Conservation (phyloP, 2,113 vertebrate species). For the Archilochus colubris region DNA sequence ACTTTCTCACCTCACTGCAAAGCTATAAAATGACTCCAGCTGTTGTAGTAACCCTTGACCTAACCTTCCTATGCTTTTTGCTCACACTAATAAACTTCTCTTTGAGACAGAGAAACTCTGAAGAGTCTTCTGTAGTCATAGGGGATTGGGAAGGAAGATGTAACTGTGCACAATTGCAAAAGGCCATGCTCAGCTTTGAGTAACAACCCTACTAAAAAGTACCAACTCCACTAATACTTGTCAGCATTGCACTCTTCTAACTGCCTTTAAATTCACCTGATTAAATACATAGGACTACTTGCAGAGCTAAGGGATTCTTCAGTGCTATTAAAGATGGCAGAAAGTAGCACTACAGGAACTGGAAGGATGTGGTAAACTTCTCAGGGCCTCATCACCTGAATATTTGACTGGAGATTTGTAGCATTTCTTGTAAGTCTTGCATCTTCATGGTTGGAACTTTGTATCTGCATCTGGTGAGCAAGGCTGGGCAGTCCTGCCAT, state of each 20-base stretch:
- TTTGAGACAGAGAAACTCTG: not conserved
- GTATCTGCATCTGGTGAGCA: not conserved
- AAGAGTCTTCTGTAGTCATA: not conserved
- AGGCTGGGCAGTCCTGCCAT: not conserved
- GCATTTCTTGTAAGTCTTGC: not conserved
- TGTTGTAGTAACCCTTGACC: not conserved
- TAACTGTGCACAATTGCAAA: not conserved
- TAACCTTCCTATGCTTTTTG: not conserved
- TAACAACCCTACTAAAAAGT: not conserved
- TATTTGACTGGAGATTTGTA: not conserved
- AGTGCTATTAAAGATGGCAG: not conserved
- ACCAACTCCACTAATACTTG: not conserved
- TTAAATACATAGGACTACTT: not conserved
- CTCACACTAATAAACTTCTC: conserved; percentile 20
- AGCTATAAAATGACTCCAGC: not conserved
- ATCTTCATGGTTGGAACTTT: not conserved
- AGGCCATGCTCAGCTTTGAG: not conserved
- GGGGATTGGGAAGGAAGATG: not conserved
- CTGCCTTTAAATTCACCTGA: not conserved
- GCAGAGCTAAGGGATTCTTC: not conserved
- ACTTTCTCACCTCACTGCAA: not conserved
- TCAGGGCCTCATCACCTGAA: not conserved
- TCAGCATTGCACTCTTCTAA: not conserved
- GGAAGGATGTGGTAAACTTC: not conserved
- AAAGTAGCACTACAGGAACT: not conserved